Conservation (phyloP, 2,113 vertebrate genomes). For the Antigone vipio region DNA sequence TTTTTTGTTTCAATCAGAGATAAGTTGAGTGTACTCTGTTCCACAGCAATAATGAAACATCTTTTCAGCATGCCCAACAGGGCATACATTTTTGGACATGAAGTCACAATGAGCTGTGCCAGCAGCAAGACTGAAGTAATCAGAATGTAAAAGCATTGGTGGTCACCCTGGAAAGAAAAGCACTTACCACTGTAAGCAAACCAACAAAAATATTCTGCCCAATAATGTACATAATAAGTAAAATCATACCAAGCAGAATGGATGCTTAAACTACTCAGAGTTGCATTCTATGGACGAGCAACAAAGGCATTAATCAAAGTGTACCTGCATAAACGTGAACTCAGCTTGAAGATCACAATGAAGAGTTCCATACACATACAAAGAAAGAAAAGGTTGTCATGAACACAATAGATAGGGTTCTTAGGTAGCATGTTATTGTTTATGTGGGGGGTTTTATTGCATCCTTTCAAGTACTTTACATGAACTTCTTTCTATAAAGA, state of each 20-base stretch:
- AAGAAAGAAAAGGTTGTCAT: not conserved
- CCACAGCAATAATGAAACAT: not conserved
- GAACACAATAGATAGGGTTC: not conserved
- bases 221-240: not conserved
- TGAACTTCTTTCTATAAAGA: not conserved
- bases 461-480: not conserved
- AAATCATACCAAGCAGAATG: not conserved
- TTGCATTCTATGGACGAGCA: not conserved
- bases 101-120: not conserved
- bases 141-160: conserved; percentile 10
- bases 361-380: not conserved
- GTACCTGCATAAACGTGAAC: not conserved
- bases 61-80: not conserved
- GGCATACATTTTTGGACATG: not conserved
- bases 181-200: not conserved
- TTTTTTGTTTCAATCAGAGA: not conserved
- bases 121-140: not conserved
- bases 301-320: conserved; percentile 21
- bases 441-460: not conserved
- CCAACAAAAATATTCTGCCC: not conserved
- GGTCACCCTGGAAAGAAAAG: not conserved
- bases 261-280: not conserved
- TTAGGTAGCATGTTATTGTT: not conserved
- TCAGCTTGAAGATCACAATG: not conserved
- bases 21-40: not conserved